Evolutionary conservation across 2,113 vertebrate genomes (phyloP), one percentile per base, ranked within the genome.

Genomic region (Nothocercus nigrocapillus): DNA sequence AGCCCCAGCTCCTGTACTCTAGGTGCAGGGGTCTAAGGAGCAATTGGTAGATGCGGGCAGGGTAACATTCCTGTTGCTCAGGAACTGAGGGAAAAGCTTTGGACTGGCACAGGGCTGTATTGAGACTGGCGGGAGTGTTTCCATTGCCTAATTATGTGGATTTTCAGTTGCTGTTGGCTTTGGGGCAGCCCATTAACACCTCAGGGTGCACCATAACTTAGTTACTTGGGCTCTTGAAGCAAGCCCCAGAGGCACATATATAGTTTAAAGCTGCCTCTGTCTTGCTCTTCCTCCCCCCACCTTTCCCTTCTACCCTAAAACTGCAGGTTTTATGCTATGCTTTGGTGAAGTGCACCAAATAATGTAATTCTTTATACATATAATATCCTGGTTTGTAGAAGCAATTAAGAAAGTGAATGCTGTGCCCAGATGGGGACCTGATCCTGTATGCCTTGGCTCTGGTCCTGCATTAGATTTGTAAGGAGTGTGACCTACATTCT

Each of bases 401-500:
- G 75, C 49, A 91, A 89, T 95, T 95, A 94, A 70, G 87, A 93
- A 94, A 89, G 54, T 88, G 91, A 88, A 85, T 89, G 87, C 74
- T 0, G 0, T 94, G 86, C 91, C 89, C 93, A 97, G 91, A 96
- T 95, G 93, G 91, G 86, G 95, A 95, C 77, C 91, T 94, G 94
- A 95, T 94, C 95, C 89, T 95, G 53, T 94, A 21, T 95, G 66
- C 74, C 81, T 96, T 97, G 95, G 93, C 93, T 95, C 20, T 0
- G 0, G 69, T 89, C 91, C 93, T 94, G 94, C 69, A 76, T 94
- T 94, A 90, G 78, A 96, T 95, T 97, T 97, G 95, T 97, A 92
- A 62, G 81, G 94, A 94, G 81, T 96, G 89, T 92, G 89, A 94
- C 91, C 94, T 96, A 91, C 91, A 89, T 93, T 97, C 86, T 89